Conservation (phyloP, 2,888 invertebrate species). For the Anodontia alba region DNA sequence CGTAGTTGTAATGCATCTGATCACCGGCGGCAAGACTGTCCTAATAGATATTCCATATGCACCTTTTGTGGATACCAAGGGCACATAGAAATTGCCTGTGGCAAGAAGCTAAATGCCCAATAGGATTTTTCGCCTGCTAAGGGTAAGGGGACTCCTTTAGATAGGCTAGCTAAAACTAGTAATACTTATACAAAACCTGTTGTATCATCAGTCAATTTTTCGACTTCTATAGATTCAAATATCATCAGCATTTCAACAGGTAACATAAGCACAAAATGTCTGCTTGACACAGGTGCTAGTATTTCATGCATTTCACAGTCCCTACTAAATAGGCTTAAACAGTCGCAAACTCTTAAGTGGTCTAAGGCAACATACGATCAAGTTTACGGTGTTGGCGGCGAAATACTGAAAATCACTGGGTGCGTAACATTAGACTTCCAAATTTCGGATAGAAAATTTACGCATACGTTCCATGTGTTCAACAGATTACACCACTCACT, state of each 20-base stretch:
- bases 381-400: constrained; percentile 28
- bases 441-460: constrained; percentile 24
- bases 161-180: not conserved
- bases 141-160: not conserved
- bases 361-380: not conserved
- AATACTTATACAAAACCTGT: not conserved
- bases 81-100: not conserved
- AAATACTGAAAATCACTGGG: constrained; percentile 21
- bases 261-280: constrained; percentile 14
- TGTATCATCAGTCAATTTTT: not conserved
- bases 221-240: constrained; percentile 36
- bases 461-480: constrained; percentile 25
- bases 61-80: not conserved
- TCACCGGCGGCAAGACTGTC: not conserved
- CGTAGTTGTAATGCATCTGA: not conserved
- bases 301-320: constrained; percentile 29
- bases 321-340: constrained; percentile 29
- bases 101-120: not conserved
- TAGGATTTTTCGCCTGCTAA: constrained; percentile 27
- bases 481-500: constrained; percentile 33
- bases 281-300: constrained; percentile 38
- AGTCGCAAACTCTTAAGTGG: not conserved
- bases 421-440: constrained; percentile 24
- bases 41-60: not conserved
- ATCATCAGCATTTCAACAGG: constrained; percentile 16